Base-by-base conservation (phyloP, 1,140 invertebrate genomes). In the Tetramorium parvispinum region DNA sequence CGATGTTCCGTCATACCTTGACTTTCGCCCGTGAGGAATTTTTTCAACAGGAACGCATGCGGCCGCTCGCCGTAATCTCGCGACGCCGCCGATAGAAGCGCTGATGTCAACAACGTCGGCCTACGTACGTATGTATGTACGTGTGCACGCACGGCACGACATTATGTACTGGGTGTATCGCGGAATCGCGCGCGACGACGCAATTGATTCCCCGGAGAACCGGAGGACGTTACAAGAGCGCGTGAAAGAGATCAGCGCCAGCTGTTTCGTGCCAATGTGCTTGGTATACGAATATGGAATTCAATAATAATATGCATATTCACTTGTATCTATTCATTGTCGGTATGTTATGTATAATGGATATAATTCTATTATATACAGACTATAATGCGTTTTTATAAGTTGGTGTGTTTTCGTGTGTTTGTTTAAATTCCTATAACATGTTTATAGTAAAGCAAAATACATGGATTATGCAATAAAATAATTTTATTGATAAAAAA, bases 31-130 rank as follows among this genome's bases (percentile, higher is more conserved):
- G 93, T 94, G 94, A 95, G 94, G 94, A 95, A 95, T 95, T 95
- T 95, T 95, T 95, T 95, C 94, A 95, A 94, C 94, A 95, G 94
- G 94, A 94, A 94, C 94, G 94, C 94, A 95, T 95, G 93, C 86
- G 82, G 90, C 75, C 71, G 70, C 66, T 85, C 57, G 91, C 85
- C 57, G 91, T 86, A 92, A 92, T 91, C 91, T 87, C 86, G 76
- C 89, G 90, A 91, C 92, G 91, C 91, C 90, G 91, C 90, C 91
- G 90, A 89, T 91, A 90, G 91, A 92, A 90, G 89, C 90, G 90
- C 87, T 92, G 77, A 82, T 91, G 91, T 93, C 91, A 92, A 90
- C 87, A 78, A 71, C 32, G 18, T 49, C 13, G 43, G 8, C 13
- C 18, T 55, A 51, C 24, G 51, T 46, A 27, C 55, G 32, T 32